Conservation (phyloP, 2,888 invertebrate species). For the Quadroppia sp. region DNA sequence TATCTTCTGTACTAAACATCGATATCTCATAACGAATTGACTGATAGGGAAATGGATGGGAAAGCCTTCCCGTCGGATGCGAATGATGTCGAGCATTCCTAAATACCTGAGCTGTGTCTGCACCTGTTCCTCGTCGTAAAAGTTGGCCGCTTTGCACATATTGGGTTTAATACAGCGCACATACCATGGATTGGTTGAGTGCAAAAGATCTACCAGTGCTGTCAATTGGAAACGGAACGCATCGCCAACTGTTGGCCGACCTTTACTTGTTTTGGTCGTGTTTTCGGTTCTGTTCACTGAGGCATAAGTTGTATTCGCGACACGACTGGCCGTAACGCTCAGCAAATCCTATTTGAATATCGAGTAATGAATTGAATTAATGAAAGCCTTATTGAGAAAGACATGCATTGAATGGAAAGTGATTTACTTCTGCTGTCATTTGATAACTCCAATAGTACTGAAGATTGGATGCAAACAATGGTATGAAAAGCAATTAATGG, state of each 20-base stretch:
- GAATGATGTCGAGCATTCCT: conserved; percentile 87
- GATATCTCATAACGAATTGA: conserved; percentile 70
- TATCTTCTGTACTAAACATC: conserved; percentile 58
- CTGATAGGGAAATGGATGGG: conserved; percentile 76
- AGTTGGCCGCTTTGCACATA: conserved; percentile 71
- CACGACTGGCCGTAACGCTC: conserved; percentile 53
- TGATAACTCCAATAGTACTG: conserved; percentile 38
- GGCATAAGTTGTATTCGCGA: conserved; percentile 50
- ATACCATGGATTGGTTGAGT: conserved; percentile 86
- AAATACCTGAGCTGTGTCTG: conserved; percentile 81
- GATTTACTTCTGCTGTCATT: conserved; percentile 36
- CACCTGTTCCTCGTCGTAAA: conserved; percentile 73
- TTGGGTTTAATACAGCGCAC: conserved; percentile 91
- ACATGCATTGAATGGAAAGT: not conserved
- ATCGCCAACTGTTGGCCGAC: conserved; percentile 82
- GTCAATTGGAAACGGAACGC: conserved; percentile 82
- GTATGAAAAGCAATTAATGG: not conserved
- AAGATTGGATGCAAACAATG: not conserved
- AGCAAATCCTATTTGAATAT: conserved; percentile 57
- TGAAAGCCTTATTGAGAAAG: not conserved
- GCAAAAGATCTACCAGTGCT: conserved; percentile 79
- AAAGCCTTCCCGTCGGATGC: conserved; percentile 82
- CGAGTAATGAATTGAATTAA: not conserved
- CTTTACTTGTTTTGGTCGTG: conserved; percentile 69
- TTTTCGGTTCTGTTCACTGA: conserved; percentile 50